Evolutionary conservation across 2,113 vertebrate genomes (phyloP).

Genomic region (Nyctereutes procyonoides): DNA sequence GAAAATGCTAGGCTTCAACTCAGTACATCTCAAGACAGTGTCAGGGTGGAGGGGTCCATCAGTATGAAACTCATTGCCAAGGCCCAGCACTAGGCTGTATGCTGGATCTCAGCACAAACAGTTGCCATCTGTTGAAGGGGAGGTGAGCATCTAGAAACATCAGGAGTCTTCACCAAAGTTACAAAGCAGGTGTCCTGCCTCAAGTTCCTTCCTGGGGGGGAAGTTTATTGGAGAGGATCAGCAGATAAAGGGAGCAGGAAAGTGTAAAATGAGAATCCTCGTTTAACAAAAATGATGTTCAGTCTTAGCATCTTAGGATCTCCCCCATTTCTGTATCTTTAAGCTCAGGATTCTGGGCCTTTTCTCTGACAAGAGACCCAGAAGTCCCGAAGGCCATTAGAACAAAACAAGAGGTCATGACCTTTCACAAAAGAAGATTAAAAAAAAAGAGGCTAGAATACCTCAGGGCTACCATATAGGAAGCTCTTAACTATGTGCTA

Average conservation of each 20-base stretch:
- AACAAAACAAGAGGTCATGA: neutral
- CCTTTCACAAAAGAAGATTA: neutral
- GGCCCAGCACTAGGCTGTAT: neutral
- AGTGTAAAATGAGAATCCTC: neutral
- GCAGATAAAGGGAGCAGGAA: neutral
- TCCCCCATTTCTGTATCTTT: neutral
- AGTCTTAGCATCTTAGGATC: neutral
- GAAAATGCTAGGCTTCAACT: neutral
- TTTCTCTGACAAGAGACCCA: neutral
- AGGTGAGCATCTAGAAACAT: neutral
- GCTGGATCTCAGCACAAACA: neutral
- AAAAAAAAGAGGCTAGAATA: neutral
- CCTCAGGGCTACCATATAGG: neutral
- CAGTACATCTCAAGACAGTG: neutral
- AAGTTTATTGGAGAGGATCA: neutral
- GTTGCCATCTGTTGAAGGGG: neutral
- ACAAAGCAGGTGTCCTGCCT: no score
- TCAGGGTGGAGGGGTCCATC: accelerated
- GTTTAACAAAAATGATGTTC: neutral
- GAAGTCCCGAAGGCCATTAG: neutral
- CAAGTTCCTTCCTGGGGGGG: no score
- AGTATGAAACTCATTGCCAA: neutral
- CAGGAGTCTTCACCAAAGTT: neutral
- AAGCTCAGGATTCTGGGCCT: neutral
- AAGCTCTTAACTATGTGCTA: neutral